Evolutionary conservation across 2,797 vertebrate species (phyloP), one percentile per base, ranked within the genome.

Genomic region (Thunnus albacares): DNA sequence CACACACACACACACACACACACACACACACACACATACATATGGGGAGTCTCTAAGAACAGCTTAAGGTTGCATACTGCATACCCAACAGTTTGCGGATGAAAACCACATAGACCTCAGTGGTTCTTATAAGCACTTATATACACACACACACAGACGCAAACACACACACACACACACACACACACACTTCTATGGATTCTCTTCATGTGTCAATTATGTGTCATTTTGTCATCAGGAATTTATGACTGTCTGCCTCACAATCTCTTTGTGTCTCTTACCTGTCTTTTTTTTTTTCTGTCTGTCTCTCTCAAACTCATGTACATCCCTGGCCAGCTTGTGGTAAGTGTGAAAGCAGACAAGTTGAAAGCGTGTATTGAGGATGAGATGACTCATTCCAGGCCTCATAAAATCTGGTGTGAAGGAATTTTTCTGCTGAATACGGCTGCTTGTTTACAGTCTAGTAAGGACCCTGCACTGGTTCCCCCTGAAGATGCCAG

Each of bases 371-470:
- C 6, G 26, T 30, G 26, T 69, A 63, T 41, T 70, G 53, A 74
- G 30, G 38, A 65, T 55, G 24, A 62, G 33, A 43, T 18, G 35
- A 61, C 30, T 72, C 9, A 67, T 76, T 75, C 68, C 57, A 80
- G 47, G 35, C 26, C 51, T 56, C 70, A 56, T 55, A 77, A 80
- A 73, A 41, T 45, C 58, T 33, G 41, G 64, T 61, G 35, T 55
- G 52, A 71, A 72, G 71, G 58, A 74, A 78, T 73, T 55, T 73
- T 35, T 60, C 63, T 64, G 53, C 68, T 73, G 49, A 75, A 68
- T 72, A 68, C 30, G 55, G 52, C 52, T 20, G 18, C 17, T 51
- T 51, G 47, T 51, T 51, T 51, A 51, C 47, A 51, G 47, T 51
- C 18, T 7, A n/a, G 18, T 51, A 51, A 14, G 41, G 41, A 43